Evolutionary conservation across 2,113 vertebrate genomes (phyloP).

Genomic region (Cathartes aura): DNA sequence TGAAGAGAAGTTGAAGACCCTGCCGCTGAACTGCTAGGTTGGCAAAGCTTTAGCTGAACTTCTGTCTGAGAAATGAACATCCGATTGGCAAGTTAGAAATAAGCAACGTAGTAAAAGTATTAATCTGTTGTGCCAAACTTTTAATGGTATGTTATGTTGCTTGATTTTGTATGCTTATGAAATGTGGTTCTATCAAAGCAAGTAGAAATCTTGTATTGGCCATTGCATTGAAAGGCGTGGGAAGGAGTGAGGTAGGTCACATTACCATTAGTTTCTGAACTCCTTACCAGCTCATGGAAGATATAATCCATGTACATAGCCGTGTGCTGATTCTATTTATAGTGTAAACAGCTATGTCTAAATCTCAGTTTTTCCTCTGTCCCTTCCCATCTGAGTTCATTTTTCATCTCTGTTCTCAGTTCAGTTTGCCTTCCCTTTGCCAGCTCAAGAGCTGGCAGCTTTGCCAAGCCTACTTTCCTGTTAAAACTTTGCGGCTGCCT

Average conservation of each 20-base stretch:
- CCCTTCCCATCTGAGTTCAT: not conserved
- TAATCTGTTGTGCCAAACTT: not conserved
- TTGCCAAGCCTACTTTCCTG: not conserved
- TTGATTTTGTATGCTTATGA: not conserved
- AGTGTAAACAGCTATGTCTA: not conserved
- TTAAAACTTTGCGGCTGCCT: not conserved
- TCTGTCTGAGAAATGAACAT: not conserved
- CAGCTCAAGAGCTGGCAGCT: not conserved
- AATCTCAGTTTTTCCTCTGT: slow-evolving; percentile 11
- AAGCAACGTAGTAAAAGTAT: not conserved
- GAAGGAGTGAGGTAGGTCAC: not conserved
- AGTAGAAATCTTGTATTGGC: not conserved
- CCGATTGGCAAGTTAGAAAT: not conserved
- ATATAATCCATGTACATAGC: not conserved
- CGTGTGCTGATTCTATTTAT: not conserved
- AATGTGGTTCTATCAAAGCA: not conserved
- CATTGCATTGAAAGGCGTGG: not conserved
- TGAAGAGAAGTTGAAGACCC: not conserved
- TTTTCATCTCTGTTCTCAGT: not conserved
- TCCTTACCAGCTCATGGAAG: not conserved
- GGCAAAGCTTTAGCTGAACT: not conserved
- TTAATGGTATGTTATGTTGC: not conserved
- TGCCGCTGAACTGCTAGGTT: not conserved
- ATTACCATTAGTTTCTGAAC: not conserved
- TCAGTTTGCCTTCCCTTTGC: not conserved